phyloP scores from a whole-genome alignment of 2,113 vertebrate genomes.

The Myotis lucifugus region DNA sequence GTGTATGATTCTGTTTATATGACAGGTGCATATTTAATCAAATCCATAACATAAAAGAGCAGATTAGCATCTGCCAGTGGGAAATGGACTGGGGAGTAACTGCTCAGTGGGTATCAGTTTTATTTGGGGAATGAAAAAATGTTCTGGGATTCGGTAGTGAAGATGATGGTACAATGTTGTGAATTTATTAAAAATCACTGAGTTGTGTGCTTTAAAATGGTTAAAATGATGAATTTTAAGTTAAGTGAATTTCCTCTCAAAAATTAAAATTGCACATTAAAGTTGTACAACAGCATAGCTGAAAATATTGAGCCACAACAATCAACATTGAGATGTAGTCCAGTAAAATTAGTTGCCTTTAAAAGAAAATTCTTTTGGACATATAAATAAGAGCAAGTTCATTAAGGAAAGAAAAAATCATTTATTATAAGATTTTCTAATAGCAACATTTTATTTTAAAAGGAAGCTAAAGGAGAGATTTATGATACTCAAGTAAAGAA shows the following conservation, averaged over 20 bases:
- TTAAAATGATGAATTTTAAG: neutral
- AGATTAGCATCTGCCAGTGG: neutral
- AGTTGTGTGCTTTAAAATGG: neutral
- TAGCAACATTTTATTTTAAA: neutral
- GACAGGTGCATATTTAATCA: neutral
- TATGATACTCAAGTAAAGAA: neutral
- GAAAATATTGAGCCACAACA: neutral
- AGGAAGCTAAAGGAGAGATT: neutral
- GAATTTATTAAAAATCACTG: neutral
- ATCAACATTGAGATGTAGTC: neutral
- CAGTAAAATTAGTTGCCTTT: neutral
- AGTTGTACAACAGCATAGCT: neutral
- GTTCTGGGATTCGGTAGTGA: neutral
- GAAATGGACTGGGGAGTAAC: neutral
- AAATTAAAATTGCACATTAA: neutral
- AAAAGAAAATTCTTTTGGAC: neutral
- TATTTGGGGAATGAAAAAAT: neutral
- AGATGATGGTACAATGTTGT: neutral
- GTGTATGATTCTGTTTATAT: too few species aligned
- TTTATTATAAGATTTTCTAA: neutral
- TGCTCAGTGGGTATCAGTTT: neutral
- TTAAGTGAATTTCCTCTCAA: slow-evolving; percentile 8
- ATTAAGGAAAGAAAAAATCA: neutral
- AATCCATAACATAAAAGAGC: neutral
- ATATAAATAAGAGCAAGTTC: neutral